phyloP scores from a whole-genome alignment of 2,113 vertebrate species.

The Zapus hudsonius region DNA sequence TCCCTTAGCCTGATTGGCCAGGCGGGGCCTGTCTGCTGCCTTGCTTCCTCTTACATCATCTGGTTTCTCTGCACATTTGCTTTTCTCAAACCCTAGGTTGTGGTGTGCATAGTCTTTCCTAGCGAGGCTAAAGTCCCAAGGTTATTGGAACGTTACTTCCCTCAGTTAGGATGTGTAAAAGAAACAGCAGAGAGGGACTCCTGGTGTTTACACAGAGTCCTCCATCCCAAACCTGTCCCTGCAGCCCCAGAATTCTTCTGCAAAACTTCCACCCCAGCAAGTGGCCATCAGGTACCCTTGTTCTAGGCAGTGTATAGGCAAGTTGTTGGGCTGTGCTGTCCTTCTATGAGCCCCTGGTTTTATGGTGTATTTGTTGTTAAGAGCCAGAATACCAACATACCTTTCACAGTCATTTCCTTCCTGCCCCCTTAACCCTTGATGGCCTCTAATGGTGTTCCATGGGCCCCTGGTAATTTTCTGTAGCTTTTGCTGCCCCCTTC shows the following conservation, averaged over 20 bases:
- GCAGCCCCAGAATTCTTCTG: too few species aligned
- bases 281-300: not conserved
- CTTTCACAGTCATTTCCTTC: not conserved
- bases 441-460: not conserved
- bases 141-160: not conserved
- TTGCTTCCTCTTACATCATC: not conserved
- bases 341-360: not conserved
- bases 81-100: not conserved
- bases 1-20: not conserved
- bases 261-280: not conserved
- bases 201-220: not conserved
- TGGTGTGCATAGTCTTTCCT: not conserved
- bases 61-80: not conserved
- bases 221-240: not conserved
- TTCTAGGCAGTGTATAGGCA: not conserved
- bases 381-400: not conserved
- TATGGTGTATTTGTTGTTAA: too few species aligned
- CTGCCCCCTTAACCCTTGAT: not conserved
- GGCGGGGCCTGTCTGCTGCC: too few species aligned
- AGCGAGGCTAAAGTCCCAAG: too few species aligned
- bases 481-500: not conserved
- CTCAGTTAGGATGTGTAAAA: too few species aligned
- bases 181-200: too few species aligned
- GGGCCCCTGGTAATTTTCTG: not conserved
- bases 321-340: not conserved